Base-by-base conservation (phyloP, 2,113 vertebrate genomes). In the Misgurnus anguillicaudatus region DNA sequence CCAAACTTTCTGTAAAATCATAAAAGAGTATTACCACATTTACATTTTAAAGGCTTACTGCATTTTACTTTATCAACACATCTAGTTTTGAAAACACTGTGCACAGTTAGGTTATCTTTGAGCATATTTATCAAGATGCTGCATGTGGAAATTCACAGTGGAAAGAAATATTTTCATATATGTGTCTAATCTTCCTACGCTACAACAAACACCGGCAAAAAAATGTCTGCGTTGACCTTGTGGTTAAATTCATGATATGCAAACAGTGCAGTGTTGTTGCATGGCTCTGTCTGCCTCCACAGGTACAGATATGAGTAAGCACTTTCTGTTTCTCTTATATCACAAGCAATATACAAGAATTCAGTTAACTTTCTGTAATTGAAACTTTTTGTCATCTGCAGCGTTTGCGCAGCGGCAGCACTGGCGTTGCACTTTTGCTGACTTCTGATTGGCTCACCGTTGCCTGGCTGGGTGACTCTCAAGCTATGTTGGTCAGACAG, bases 381-480 rank as follows among this genome's bases (percentile, higher is more conserved):
- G n/a, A 71, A 17, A 16, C 61, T 66, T 10, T 83, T 21, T 81
- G 14, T 45, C 42, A 45, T 85, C 58, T 80, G 38, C 13, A 1
- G 97, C 94, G 93, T 79, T 92, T 98, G 69, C 94, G 96, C 62
- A 97, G 96, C 0, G 97, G 97, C 73, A 94, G 93, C 16, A 99
- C 97, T 0, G 97, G 94, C 0, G 95, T 99, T 31, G 94, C 92
- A 0, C 94, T 90, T 0, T 85, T 99, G 84, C 87, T 98, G 41
- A 87, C 91, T 0, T 95, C 91, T 17, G 89, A 85, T 55, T 85
- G 88, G 55, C 87, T 99, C 0, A 93, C 95, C 0, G 83, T 98
- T 6, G 93, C 96, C 6, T 99, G 97, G 97, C 92, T 98, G 0
- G 97, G 97, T 36, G 97, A 98, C 90, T 99, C 96, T 0, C 97